Evolutionary conservation across 2,888 invertebrate species (phyloP), one percentile per base, ranked within the genome.

Genomic region (Drosophila dives): DNA sequence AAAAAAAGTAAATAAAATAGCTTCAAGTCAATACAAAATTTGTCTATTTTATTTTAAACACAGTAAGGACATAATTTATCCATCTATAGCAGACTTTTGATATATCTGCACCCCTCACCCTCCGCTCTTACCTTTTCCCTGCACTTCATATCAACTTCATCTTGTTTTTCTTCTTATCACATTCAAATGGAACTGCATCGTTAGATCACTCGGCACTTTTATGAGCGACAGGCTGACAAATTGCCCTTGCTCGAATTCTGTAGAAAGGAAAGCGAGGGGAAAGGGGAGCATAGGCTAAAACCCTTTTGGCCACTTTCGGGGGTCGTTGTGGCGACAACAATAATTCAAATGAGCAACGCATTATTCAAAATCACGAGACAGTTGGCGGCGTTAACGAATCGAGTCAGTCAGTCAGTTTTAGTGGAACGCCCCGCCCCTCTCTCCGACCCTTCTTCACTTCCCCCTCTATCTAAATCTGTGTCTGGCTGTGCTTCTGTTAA

Each of bases 341-440:
- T 86, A 86, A 89, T 85, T 86, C 89, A 86, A 86, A 87, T 82
- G 85, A 77, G 80, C 75, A 72, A 72, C 80, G 72, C 89, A 86
- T 89, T 85, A 86, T 87, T 86, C 82, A 89, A 89, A 72, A 82
- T 74, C 70, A 85, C 72, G 71, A 72, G 82, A 86, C 86, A 83
- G 63, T 81, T 72, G 64, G 66, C 82, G 76, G 78, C 72, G 86
- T 67, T 86, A 83, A 86, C 82, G 83, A 87, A 78, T 67, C 76
- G 66, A 76, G 63, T 70, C 84, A 72, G 81, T 67, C 68, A 54
- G 53, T 69, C 59, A 69, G 45, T 48, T 59, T 33, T 50, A 36
- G 58, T 42, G 32, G 12, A 20, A 40, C 4, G 23, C 32, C 20
- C 49, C 20, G 10, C 36, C 6, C 17, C 34, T 2, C 15, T 32